Percentiles rank a stretch among this genome's conserved stretches.
Conservation (phyloP, 2,797 vertebrate genomes). For the Lacerta agilis region DNA sequence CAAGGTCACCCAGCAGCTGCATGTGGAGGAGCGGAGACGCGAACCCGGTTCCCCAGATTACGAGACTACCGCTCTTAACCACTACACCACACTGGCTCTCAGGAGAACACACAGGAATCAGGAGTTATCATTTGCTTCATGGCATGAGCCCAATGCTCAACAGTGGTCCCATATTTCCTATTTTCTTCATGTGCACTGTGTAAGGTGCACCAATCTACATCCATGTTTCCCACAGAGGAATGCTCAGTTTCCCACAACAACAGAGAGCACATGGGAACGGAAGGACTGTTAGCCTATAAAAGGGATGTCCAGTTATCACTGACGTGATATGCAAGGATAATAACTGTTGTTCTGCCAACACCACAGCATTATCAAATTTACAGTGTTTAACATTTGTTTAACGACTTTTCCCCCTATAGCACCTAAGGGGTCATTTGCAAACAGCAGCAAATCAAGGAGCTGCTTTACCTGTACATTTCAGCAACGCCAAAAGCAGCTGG, state of each 20-base stretch:
- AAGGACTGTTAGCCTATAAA: neutral
- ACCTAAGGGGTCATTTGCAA: neutral
- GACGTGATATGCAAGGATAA: neutral
- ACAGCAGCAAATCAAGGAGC: neutral
- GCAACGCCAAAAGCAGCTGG: slow-evolving; percentile 93
- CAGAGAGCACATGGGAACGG: slow-evolving; percentile 6
- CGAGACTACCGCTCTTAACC: too few relatives aligned
- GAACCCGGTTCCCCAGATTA: too few relatives aligned
- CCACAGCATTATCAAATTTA: neutral
- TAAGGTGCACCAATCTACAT: slow-evolving; percentile 33
- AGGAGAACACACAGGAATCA: neutral
- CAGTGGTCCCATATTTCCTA: slow-evolving; percentile 37
- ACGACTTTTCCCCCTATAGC: too few relatives aligned
- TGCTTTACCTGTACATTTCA: slow-evolving; percentile 93
- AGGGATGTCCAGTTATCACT: neutral
- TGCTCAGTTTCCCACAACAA: slow-evolving; percentile 17
- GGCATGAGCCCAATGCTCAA: slow-evolving; percentile 10
- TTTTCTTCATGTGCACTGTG: slow-evolving; percentile 26
- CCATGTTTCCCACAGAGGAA: slow-evolving; percentile 48
- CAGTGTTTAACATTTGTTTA: neutral
- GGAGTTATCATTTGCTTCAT: neutral
- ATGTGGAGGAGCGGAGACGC: too few relatives aligned
- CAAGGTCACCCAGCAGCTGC: too few relatives aligned
- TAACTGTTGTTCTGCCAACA: neutral
- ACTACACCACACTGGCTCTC: too few relatives aligned